Conservation (phyloP, 1,140 invertebrate species). For the Drosophila tani region DNA sequence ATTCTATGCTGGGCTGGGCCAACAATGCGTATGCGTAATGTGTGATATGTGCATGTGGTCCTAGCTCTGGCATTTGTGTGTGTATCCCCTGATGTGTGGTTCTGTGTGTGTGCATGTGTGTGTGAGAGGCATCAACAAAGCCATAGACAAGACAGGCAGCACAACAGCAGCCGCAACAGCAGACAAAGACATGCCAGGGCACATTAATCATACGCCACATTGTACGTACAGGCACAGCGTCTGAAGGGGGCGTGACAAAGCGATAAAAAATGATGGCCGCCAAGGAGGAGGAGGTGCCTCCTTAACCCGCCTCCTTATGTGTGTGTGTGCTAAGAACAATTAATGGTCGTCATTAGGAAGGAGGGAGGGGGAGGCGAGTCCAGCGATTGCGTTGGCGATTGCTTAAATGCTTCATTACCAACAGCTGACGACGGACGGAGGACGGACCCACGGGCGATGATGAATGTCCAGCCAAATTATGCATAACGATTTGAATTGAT, state of each 20-base stretch:
- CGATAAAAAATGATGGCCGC: slow-evolving; percentile 69
- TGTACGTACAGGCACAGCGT: slow-evolving; percentile 61
- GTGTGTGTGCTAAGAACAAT: slow-evolving; percentile 42
- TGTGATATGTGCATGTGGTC: slow-evolving; percentile 4
- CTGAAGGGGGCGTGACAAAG: slow-evolving; percentile 54
- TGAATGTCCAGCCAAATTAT: slow-evolving; percentile 45
- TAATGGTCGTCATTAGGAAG: slow-evolving; percentile 54
- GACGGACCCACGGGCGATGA: slow-evolving; percentile 28
- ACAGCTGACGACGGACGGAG: slow-evolving; percentile 13
- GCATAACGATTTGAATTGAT: slow-evolving; percentile 50
- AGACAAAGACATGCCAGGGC: slow-evolving; percentile 34
- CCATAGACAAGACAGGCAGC: slow-evolving; percentile 46
- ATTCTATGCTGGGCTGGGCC: slow-evolving; percentile 2
- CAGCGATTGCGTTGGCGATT: slow-evolving; percentile 15
- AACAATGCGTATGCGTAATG: slow-evolving; percentile 42
- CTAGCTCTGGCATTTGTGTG: background rate
- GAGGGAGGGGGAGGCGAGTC: slow-evolving; percentile 13
- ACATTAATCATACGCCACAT: slow-evolving; percentile 80
- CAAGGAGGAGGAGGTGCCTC: background rate
- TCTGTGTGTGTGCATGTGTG: background rate
- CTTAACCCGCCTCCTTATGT: background rate
- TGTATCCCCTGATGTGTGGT: background rate
- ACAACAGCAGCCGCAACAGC: slow-evolving; percentile 35
- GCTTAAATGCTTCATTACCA: slow-evolving; percentile 48
- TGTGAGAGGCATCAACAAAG: slow-evolving; percentile 26